These are phyloP conservation scores for Leptopterna dolabrata DNA, from an alignment of 2,888 invertebrate species.

Conservation along the genomic window DNA sequence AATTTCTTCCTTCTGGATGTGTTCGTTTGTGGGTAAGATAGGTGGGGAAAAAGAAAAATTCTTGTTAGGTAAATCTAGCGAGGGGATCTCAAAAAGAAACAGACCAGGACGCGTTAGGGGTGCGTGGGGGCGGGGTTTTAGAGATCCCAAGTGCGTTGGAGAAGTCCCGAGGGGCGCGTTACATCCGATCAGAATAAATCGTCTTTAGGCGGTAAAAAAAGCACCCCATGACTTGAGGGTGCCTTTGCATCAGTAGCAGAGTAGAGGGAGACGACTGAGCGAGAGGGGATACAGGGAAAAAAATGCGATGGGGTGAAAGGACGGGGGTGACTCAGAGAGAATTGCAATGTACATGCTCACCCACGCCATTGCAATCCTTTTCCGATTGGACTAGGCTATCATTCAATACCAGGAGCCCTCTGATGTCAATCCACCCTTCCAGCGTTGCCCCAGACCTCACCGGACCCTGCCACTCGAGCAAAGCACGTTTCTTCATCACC, in stretches of 20 bases:
- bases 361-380: constrained; percentile 39
- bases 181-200: constrained; percentile 58
- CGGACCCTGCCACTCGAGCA: background rate
- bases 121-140: constrained; percentile 7
- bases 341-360: constrained; percentile 44
- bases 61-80: background rate
- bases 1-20: background rate
- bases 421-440: constrained; percentile 30
- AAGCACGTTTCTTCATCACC: constrained; percentile 40
- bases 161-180: constrained; percentile 56
- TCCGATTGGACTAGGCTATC: constrained; percentile 51
- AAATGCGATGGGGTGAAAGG: constrained; percentile 21
- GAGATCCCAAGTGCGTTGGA: constrained; percentile 36
- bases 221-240: constrained; percentile 52
- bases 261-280: background rate
- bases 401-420: constrained; percentile 45
- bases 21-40: background rate
- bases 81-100: background rate
- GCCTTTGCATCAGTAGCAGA: constrained; percentile 50
- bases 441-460: background rate
- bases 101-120: background rate
- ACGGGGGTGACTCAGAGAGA: constrained; percentile 51
- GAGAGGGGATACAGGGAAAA: background rate
- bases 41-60: background rate
- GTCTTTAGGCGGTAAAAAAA: constrained; percentile 57